phyloP scores from a whole-genome alignment of 2,113 vertebrate species.

The Eulemur rufifrons region DNA sequence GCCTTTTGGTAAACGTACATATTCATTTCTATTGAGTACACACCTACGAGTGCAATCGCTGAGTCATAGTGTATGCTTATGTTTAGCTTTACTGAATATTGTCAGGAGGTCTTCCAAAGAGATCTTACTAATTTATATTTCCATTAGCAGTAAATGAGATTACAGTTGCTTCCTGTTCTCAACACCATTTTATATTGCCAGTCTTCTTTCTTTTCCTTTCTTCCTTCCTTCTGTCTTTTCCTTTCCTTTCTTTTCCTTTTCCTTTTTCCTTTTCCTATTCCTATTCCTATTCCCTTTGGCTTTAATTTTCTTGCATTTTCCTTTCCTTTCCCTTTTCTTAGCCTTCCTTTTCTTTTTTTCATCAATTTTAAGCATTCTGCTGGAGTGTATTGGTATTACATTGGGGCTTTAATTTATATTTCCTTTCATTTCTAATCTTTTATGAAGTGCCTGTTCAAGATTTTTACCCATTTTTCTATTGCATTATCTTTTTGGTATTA shows the following conservation, averaged over 20 bases:
- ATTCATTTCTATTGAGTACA: background rate
- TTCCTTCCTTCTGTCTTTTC: background rate
- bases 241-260: background rate
- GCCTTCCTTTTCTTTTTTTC: background rate
- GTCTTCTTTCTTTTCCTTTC: background rate
- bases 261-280: background rate
- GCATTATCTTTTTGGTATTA: background rate
- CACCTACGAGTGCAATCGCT: background rate
- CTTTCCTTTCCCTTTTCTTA: too few species aligned
- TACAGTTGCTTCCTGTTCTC: background rate
- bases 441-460: background rate
- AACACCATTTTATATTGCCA: background rate
- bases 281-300: too few species aligned
- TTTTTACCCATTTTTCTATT: background rate
- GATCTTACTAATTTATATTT: background rate
- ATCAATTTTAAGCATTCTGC: background rate
- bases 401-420: background rate
- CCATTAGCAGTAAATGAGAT: background rate
- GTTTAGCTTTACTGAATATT: background rate
- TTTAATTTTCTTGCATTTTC: background rate
- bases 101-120: background rate
- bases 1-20: background rate
- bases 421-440: background rate
- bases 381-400: background rate
- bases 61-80: background rate